phyloP scores from a whole-genome alignment of 2,113 vertebrate genomes.

The Balaenoptera acutorostrata region DNA sequence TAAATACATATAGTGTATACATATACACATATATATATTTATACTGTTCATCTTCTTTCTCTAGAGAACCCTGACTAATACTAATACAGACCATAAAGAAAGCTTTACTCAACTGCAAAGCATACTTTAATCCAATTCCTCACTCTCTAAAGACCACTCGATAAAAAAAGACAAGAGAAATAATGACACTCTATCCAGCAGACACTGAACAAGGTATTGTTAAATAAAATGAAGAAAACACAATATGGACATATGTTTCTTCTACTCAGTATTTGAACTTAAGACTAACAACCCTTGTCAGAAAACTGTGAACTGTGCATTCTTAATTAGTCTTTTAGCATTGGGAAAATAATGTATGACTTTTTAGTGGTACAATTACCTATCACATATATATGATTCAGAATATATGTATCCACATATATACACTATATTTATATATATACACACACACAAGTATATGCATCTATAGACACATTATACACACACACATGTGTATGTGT shows the following conservation, averaged over 20 bases:
- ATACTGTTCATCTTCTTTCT: background rate
- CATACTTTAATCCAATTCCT: background rate
- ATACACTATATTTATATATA: background rate
- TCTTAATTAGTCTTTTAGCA: background rate
- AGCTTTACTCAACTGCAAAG: background rate
- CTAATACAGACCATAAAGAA: background rate
- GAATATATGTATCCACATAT: background rate
- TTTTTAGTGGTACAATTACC: background rate
- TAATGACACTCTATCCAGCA: background rate
- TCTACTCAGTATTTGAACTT: background rate
- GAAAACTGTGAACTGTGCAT: background rate
- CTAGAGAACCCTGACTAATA: background rate
- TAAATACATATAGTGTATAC: too few relatives aligned
- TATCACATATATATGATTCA: background rate
- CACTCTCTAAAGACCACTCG: background rate
- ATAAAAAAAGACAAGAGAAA: background rate
- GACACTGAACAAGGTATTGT: background rate
- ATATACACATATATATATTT: too few relatives aligned
- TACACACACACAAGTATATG: background rate
- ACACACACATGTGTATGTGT: background rate
- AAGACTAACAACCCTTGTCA: background rate
- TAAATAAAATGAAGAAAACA: background rate
- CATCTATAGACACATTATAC: background rate
- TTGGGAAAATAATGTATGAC: background rate
- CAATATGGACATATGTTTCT: background rate